Evolutionary conservation across 2,888 invertebrate species (phyloP).

Genomic region (Yponomeuta cagnagella): DNA sequence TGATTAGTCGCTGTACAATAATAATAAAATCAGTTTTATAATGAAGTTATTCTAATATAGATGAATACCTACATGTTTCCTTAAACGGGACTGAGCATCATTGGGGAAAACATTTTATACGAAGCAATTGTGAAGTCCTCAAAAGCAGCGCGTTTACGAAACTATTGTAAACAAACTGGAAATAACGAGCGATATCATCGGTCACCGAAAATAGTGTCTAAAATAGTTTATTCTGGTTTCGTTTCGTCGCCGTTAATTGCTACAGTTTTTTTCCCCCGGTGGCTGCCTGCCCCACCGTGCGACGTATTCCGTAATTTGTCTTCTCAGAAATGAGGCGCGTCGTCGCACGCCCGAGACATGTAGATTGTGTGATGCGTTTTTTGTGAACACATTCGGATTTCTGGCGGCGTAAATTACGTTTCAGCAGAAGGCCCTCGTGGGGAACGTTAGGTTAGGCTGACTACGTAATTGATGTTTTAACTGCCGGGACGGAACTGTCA

Average conservation of each 20-base stretch:
- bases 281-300: constrained; percentile 23
- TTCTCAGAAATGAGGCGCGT: constrained; percentile 75
- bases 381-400: constrained; percentile 59
- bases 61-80: background rate
- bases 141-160: constrained; percentile 42
- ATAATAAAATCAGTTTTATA: background rate
- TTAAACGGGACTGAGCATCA: background rate
- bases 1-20: background rate
- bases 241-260: constrained; percentile 64
- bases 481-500: constrained; percentile 68
- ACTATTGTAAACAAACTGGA: constrained; percentile 52
- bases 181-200: constrained; percentile 64
- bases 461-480: constrained; percentile 71
- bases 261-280: constrained; percentile 59
- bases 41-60: background rate
- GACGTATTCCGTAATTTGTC: constrained; percentile 72
- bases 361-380: constrained; percentile 43
- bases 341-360: constrained; percentile 70
- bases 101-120: background rate
- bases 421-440: constrained; percentile 65
- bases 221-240: constrained; percentile 47
- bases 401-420: constrained; percentile 69
- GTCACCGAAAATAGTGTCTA: constrained; percentile 53
- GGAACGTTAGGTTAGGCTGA: constrained; percentile 71
- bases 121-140: constrained; percentile 31